Conservation (phyloP, 2,888 invertebrate genomes). For the Petrolisthes cinctipes region DNA sequence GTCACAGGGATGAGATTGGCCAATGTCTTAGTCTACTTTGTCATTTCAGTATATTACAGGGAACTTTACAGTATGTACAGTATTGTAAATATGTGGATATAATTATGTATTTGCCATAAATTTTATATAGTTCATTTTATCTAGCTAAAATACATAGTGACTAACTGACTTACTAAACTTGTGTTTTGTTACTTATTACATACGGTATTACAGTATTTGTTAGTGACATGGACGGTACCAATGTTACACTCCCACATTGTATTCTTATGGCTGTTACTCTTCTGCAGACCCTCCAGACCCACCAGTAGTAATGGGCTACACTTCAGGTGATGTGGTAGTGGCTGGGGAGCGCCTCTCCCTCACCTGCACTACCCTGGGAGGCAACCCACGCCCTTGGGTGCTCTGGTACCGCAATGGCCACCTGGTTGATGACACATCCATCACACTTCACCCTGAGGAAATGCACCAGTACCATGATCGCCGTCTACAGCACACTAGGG, state of each 20-base stretch:
- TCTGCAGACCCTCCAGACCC: conserved; percentile 27
- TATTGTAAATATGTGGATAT: no score
- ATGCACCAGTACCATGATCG: neutral
- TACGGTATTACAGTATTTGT: no score
- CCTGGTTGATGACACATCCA: conserved; percentile 24
- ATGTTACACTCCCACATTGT: neutral
- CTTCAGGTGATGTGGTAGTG: conserved; percentile 21
- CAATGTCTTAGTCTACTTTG: no score
- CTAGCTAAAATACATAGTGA: no score
- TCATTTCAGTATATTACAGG: no score
- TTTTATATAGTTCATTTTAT: no score
- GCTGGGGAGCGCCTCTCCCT: conserved; percentile 38
- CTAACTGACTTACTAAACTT: no score
- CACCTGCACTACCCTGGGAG: conserved; percentile 18
- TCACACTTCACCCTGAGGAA: neutral
- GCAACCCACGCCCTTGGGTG: conserved; percentile 40
- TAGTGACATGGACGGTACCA: neutral
- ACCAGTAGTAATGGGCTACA: conserved; percentile 39
- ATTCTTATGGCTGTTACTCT: neutral
- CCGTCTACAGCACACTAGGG: neutral
- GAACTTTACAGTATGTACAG: no score
- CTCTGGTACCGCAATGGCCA: conserved; percentile 39
- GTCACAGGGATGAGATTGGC: no score
- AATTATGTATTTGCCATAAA: no score
- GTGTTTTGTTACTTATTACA: no score